phyloP scores from a whole-genome alignment of 2,797 vertebrate genomes.

The Miichthys miiuy region DNA sequence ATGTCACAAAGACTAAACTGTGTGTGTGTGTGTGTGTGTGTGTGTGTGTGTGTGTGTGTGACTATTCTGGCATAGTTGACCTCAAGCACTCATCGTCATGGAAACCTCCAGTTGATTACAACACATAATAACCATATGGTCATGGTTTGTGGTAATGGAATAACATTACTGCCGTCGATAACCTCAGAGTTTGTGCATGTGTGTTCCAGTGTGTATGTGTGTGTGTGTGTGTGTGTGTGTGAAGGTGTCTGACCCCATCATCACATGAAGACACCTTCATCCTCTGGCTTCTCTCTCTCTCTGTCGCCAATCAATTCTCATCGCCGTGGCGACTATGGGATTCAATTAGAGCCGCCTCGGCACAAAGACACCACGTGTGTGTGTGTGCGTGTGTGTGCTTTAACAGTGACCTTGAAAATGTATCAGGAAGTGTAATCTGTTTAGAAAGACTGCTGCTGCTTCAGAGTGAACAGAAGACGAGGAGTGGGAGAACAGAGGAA shows the following conservation, averaged over 20 bases:
- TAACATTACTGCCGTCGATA: slow-evolving; percentile 24
- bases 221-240: not conserved
- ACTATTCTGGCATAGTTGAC: slow-evolving; percentile 14
- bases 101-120: slow-evolving; percentile 45
- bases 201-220: not conserved
- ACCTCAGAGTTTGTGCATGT: not conserved
- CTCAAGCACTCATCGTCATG: slow-evolving; percentile 35
- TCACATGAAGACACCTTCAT: slow-evolving; percentile 48
- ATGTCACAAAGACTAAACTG: too few relatives aligned
- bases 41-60: not conserved
- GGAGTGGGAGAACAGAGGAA: not conserved
- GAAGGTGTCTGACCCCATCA: slow-evolving; percentile 50
- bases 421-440: slow-evolving; percentile 21
- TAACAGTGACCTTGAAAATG: slow-evolving; percentile 55
- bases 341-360: slow-evolving; percentile 62
- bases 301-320: slow-evolving; percentile 69
- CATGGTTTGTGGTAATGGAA: slow-evolving; percentile 49
- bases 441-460: not conserved
- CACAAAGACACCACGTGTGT: slow-evolving; percentile 17
- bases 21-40: not conserved
- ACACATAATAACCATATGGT: slow-evolving; percentile 38
- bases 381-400: slow-evolving; percentile 15
- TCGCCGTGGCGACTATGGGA: slow-evolving; percentile 34
- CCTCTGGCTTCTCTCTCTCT: slow-evolving; percentile 42
- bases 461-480: not conserved